Percentiles rank a stretch among this genome's conserved stretches.
Conservation (phyloP, 2,888 invertebrate species). For the Slavum lentiscoides region DNA sequence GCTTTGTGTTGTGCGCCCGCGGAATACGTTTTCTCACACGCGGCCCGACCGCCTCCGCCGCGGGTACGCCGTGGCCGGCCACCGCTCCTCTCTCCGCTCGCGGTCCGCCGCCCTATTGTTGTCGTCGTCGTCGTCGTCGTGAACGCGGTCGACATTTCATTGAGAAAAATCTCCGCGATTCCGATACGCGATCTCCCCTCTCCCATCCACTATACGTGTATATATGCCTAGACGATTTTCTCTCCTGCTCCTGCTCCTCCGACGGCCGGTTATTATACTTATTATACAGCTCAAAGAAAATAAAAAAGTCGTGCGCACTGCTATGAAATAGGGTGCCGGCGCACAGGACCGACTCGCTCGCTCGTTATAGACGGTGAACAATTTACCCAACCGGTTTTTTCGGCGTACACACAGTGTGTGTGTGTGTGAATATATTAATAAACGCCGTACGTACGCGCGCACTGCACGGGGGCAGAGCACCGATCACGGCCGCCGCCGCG, state of each 20-base stretch:
- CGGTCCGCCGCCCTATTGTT: conserved; percentile 2
- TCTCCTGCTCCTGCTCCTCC: no score
- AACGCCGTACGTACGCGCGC: no score
- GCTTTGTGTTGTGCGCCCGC: not conserved
- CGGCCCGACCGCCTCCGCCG: not conserved
- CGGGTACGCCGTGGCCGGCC: not conserved
- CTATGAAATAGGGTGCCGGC: no score
- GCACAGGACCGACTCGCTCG: no score
- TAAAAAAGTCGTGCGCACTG: no score
- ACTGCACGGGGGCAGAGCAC: conserved; percentile 13
- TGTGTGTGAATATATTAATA: not conserved
- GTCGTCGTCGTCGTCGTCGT: not conserved
- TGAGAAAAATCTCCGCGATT: conserved; percentile 46
- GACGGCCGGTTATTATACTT: no score
- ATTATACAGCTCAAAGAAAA: no score
- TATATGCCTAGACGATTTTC: no score
- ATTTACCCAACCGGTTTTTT: conserved; percentile 36
- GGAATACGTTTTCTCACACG: conserved; percentile 41
- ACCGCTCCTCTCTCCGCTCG: not conserved
- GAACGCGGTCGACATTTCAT: conserved; percentile 41
- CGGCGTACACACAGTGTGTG: not conserved
- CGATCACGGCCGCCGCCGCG: conserved; percentile 35
- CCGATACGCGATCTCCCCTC: conserved; percentile 8
- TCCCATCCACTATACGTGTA: not conserved
- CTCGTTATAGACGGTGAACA: no score